Conservation (phyloP, 2,797 vertebrate species). For the Valencia hispanica region DNA sequence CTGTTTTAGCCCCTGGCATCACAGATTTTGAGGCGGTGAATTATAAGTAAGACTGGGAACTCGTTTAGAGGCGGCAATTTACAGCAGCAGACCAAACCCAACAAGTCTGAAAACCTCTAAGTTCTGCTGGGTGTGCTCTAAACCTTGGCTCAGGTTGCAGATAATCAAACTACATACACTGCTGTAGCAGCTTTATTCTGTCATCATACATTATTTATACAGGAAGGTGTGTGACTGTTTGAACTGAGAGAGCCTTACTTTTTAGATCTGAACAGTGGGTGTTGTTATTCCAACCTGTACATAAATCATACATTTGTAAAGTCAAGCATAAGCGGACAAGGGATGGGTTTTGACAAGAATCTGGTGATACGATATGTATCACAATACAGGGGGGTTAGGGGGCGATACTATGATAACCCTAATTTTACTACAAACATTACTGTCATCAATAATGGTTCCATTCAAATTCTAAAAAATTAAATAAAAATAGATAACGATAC, state of each 20-base stretch:
- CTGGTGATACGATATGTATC: no score
- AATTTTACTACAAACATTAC: no score
- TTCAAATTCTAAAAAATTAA: no score
- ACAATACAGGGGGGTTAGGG: no score
- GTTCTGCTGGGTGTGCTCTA: background rate
- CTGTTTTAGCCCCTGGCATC: background rate
- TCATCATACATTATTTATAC: slow-evolving; percentile 14
- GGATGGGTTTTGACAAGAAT: no score
- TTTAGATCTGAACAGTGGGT: background rate
- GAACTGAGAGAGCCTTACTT: slow-evolving; percentile 7
- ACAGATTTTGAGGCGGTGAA: background rate
- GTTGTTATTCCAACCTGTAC: background rate
- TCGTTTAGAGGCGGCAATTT: background rate
- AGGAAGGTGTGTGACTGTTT: slow-evolving; percentile 46
- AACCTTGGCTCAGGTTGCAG: slow-evolving; percentile 18
- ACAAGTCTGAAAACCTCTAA: background rate
- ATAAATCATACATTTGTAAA: background rate
- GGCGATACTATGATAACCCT: no score
- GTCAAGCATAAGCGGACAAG: no score
- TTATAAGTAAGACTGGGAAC: slow-evolving; percentile 1
- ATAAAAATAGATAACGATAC: no score
- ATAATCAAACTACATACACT: background rate
- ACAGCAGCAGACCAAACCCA: slow-evolving; percentile 5
- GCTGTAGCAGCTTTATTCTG: slow-evolving; percentile 14
- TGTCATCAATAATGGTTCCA: no score